phyloP scores from a whole-genome alignment of 1,140 invertebrate species.

The Sycobia sp. region DNA sequence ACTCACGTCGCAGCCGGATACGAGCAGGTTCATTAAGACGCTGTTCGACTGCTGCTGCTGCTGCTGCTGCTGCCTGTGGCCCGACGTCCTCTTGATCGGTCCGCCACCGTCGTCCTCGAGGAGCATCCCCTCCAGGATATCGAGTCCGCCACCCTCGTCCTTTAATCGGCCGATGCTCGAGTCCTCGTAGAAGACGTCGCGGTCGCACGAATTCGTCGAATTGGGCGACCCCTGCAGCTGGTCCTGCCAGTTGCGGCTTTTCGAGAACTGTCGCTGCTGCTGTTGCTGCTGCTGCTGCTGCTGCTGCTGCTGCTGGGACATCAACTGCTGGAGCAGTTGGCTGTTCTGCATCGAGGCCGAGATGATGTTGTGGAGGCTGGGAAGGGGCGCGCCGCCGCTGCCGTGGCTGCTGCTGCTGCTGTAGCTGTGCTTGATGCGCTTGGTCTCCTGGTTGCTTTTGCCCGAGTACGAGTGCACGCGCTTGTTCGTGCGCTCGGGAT shows the following conservation, averaged over 20 bases:
- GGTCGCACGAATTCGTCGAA: no score
- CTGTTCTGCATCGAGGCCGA: conserved; percentile 36
- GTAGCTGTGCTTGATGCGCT: conserved; percentile 43
- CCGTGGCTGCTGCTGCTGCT: not conserved
- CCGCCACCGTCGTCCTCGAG: conserved; percentile 31
- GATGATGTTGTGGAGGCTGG: conserved; percentile 27
- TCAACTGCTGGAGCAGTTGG: conserved; percentile 62
- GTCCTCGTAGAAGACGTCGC: conserved; percentile 10
- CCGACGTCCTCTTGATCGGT: not conserved
- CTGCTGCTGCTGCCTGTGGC: conserved; percentile 20
- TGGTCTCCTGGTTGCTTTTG: conserved; percentile 38
- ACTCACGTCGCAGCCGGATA: conserved; percentile 89
- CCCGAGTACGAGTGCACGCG: conserved; percentile 41
- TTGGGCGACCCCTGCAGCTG: conserved; percentile 22
- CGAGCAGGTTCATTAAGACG: conserved; percentile 88
- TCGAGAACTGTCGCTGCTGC: conserved; percentile 49
- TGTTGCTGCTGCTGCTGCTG: conserved; percentile 63
- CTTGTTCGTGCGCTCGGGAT: conserved; percentile 43
- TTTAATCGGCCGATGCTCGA: conserved; percentile 22
- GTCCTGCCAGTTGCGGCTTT: conserved; percentile 39
- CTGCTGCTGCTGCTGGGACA: conserved; percentile 57
- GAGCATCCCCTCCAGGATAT: not conserved
- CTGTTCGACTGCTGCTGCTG: conserved; percentile 66
- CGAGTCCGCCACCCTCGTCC: not conserved
- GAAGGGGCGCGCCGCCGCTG: not conserved